These are phyloP conservation scores for Leptodactylus fuscus DNA, from an alignment of 2,113 vertebrate genomes.

Conservation along the genomic window DNA sequence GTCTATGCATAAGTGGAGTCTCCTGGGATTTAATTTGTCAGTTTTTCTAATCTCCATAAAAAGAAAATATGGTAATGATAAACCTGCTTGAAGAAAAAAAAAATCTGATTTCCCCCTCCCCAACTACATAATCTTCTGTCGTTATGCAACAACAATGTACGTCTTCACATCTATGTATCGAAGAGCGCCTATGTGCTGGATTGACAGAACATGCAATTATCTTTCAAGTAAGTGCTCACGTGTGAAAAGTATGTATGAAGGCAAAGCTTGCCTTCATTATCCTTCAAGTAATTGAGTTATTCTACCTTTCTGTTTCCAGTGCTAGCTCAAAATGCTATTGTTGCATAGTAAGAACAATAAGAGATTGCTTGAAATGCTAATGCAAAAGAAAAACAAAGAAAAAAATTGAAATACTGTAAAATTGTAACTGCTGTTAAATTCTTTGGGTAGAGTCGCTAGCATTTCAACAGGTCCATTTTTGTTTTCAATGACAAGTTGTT, in stretches of 20 bases:
- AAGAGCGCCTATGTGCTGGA: conserved; percentile 22
- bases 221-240: conserved; percentile 18
- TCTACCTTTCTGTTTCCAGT: neutral
- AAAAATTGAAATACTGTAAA: neutral
- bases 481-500: no score
- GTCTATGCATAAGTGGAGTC: conserved; percentile 61
- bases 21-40: conserved; percentile 71
- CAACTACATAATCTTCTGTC: conserved; percentile 57
- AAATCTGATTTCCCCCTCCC: conserved; percentile 7
- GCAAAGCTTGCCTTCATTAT: neutral
- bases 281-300: neutral
- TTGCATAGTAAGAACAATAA: neutral
- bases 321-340: neutral
- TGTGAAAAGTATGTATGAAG: neutral
- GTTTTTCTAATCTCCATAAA: conserved; percentile 73
- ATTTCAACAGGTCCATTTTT: no score
- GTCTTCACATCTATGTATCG: conserved; percentile 62
- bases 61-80: conserved; percentile 66
- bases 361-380: neutral
- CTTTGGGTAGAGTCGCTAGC: no score
- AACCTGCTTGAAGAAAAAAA: conserved; percentile 46
- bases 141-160: conserved; percentile 56
- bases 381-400: neutral
- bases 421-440: neutral
- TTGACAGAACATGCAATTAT: conserved; percentile 54